These are phyloP conservation scores for Petrosia ficiformis DNA, from an alignment of 37 sponge, comb jelly and placozoan genomes.

Conservation along the genomic window DNA sequence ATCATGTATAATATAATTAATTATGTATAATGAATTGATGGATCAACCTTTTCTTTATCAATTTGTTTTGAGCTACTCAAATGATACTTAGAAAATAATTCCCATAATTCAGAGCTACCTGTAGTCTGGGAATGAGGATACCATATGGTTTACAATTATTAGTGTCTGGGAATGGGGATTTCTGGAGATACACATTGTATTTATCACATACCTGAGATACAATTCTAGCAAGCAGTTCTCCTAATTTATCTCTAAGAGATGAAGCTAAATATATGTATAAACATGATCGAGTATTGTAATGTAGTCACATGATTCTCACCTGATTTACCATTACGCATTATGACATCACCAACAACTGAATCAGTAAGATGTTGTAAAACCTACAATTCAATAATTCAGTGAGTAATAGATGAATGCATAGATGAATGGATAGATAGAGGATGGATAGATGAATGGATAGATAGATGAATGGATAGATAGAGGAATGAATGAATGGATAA, in stretches of 20 bases:
- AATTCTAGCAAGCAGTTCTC: conserved; percentile 43
- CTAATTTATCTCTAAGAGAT: conserved; percentile 31
- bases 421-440: no score
- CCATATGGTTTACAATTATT: no score
- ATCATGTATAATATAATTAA: background rate
- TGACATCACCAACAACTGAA: conserved; percentile 17
- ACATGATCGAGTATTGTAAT: no score
- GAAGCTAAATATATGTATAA: no score
- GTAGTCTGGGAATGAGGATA: conserved; percentile 28
- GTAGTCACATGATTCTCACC: no score
- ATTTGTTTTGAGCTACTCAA: conserved; percentile 23
- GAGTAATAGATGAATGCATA: no score
- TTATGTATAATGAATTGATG: background rate
- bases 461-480: no score
- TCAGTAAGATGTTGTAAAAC: conserved; percentile 25
- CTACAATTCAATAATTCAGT: background rate
- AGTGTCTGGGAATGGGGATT: no score
- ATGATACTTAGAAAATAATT: conserved; percentile 55
- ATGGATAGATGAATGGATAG: no score
- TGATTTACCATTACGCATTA: conserved; percentile 8
- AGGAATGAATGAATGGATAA: no score
- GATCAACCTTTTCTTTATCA: conserved; percentile 55
- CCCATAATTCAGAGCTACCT: conserved; percentile 48
- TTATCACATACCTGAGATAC: conserved; percentile 15
- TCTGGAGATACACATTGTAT: background rate